These are phyloP conservation scores for Halisarca cf. caerulea DNA, from an alignment of 37 sponge, comb jelly and placozoan species.

Conservation along the genomic window DNA sequence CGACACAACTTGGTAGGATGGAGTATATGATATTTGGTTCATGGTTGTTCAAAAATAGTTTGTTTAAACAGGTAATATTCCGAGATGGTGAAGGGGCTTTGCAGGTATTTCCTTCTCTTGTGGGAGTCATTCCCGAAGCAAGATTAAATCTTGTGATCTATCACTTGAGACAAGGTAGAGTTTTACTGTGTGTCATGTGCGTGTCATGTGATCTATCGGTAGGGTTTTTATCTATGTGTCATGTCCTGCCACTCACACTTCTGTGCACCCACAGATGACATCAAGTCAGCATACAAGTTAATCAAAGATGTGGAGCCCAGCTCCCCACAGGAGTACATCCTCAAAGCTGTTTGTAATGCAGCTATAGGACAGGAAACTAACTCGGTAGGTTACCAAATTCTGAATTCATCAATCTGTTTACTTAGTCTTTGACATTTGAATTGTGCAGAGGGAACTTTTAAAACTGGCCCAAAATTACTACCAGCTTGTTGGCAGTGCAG, in stretches of 20 bases:
- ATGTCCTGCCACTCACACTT: not conserved
- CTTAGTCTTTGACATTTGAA: not conserved
- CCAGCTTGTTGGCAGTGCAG: slow-evolving; percentile 97
- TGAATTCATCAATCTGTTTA: not conserved
- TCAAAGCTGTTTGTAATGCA: slow-evolving; percentile 94
- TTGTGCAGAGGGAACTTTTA: slow-evolving; percentile 78
- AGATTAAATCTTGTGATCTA: slow-evolving; percentile 93
- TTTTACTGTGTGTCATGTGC: not conserved
- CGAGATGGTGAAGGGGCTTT: slow-evolving; percentile 95
- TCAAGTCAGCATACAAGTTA: slow-evolving; percentile 88
- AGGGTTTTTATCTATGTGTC: not conserved
- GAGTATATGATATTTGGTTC: no score
- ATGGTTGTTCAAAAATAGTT: no score
- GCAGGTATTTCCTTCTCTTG: slow-evolving; percentile 89
- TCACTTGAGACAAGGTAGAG: slow-evolving; percentile 82
- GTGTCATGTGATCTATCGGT: no score
- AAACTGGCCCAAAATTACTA: slow-evolving; percentile 96
- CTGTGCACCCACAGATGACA: slow-evolving; percentile 50
- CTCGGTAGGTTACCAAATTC: slow-evolving; percentile 49
- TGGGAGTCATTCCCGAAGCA: slow-evolving; percentile 96
- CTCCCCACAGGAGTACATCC: slow-evolving; percentile 95
- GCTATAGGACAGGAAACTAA: slow-evolving; percentile 91
- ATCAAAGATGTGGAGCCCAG: slow-evolving; percentile 93
- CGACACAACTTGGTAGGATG: slow-evolving; percentile 84
- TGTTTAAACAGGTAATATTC: slow-evolving; percentile 93